Conservation (phyloP, 92 coral and sea anemone species). For the Plumapathes pennacea region DNA sequence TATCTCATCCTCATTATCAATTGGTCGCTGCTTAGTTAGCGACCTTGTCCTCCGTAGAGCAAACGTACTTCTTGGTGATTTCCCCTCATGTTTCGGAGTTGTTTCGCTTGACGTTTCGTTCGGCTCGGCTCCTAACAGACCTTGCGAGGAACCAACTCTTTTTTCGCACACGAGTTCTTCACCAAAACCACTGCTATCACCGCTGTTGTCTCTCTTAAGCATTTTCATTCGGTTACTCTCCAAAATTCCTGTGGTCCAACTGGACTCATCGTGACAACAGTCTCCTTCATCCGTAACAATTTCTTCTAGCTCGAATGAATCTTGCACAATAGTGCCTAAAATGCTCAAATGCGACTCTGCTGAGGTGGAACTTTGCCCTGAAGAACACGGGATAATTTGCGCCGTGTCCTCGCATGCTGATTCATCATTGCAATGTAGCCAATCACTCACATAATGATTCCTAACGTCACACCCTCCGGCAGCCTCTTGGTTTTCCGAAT, state of each 20-base stretch:
- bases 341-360: conserved; percentile 14
- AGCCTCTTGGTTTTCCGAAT: too few species aligned
- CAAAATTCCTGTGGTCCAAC: background rate
- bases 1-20: conserved; percentile 33
- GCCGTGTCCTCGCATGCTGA: too few species aligned
- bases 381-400: too few species aligned
- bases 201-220: conserved; percentile 64
- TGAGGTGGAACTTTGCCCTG: too few species aligned
- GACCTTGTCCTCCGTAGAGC: conserved; percentile 48
- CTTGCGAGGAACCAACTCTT: background rate
- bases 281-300: conserved; percentile 74
- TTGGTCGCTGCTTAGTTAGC: conserved; percentile 51
- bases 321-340: conserved; percentile 30
- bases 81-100: conserved; percentile 11
- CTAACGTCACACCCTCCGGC: too few species aligned
- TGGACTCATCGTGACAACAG: background rate
- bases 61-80: conserved; percentile 42
- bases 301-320: conserved; percentile 84
- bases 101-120: background rate
- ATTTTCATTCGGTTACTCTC: background rate
- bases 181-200: conserved; percentile 86
- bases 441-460: too few species aligned
- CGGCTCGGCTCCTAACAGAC: too few species aligned
- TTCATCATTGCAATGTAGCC: too few species aligned
- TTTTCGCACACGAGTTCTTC: conserved; percentile 42